phyloP scores from a whole-genome alignment of 2,888 invertebrate species.

The Melinaea menophilus region DNA sequence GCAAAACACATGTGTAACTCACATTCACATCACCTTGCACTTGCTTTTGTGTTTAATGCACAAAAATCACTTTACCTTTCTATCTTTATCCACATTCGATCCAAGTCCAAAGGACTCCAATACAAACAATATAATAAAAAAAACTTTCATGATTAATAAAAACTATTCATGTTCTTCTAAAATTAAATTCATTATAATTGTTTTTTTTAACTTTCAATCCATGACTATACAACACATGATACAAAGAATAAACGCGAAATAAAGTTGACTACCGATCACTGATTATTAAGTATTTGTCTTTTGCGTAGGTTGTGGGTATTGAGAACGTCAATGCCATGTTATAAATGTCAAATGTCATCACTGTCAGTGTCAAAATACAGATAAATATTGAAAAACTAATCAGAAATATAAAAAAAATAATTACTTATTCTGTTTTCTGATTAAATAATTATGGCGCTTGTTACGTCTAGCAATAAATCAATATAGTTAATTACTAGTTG shows the following conservation, averaged over 20 bases:
- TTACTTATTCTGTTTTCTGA: too few species aligned
- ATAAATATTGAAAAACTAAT: too few species aligned
- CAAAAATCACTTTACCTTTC: conserved; percentile 55
- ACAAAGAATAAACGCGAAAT: conserved; percentile 13
- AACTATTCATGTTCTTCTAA: conserved; percentile 3
- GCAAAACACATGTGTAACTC: conserved; percentile 41
- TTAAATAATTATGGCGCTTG: too few species aligned
- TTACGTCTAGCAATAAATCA: too few species aligned
- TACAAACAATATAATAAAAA: conserved; percentile 53
- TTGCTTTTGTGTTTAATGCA: conserved; percentile 27
- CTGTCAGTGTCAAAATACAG: too few species aligned
- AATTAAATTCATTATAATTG: conserved; percentile 18
- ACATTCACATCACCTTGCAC: conserved; percentile 31
- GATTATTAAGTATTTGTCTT: background rate
- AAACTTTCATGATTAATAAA: conserved; percentile 49
- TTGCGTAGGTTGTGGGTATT: background rate
- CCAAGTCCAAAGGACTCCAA: conserved; percentile 54
- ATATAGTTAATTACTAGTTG: too few species aligned
- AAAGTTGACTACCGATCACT: background rate
- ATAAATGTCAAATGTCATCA: background rate
- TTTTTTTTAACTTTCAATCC: background rate
- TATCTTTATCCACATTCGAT: conserved; percentile 53
- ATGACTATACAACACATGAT: conserved; percentile 5
- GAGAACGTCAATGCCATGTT: conserved; percentile 1
- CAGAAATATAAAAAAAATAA: too few species aligned